Evolutionary conservation across 1,140 invertebrate genomes (phyloP).

Genomic region (Spodoptera frugiperda): DNA sequence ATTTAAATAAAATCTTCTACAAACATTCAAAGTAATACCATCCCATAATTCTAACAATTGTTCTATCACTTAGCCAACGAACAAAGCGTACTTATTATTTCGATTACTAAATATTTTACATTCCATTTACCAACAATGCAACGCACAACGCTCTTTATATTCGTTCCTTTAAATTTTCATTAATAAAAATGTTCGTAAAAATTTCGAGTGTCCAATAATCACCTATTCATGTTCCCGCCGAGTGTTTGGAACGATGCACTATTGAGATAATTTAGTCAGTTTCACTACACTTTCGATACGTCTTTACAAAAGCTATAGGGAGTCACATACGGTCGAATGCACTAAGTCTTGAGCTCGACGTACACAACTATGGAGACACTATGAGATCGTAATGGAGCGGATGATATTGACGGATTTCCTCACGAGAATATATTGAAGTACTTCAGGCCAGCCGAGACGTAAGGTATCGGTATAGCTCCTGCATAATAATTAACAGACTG

Average conservation of each 20-base stretch:
- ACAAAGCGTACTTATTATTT: conserved; percentile 78
- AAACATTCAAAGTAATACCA: conserved; percentile 59
- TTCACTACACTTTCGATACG: conserved; percentile 61
- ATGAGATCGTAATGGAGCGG: conserved; percentile 57
- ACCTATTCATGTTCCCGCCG: conserved; percentile 78
- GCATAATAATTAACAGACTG: conserved; percentile 84
- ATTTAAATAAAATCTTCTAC: conserved; percentile 46
- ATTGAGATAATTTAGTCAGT: conserved; percentile 45
- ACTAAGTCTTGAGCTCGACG: conserved; percentile 59
- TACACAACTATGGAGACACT: conserved; percentile 54
- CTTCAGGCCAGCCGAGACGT: conserved; percentile 71
- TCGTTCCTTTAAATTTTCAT: conserved; percentile 62
- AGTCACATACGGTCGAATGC: conserved; percentile 57
- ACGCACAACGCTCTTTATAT: conserved; percentile 74
- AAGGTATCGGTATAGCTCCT: conserved; percentile 82
- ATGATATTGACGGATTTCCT: conserved; percentile 58
- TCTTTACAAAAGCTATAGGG: conserved; percentile 61
- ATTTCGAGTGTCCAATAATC: conserved; percentile 72
- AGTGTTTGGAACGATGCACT: conserved; percentile 62
- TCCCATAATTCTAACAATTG: conserved; percentile 72
- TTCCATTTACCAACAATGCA: conserved; percentile 76
- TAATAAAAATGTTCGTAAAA: conserved; percentile 69
- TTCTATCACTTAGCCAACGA: conserved; percentile 72
- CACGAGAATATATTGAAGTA: conserved; percentile 77
- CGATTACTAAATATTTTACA: conserved; percentile 73